These are phyloP conservation scores for Macroglossus sobrinus DNA, from an alignment of 2,113 vertebrate genomes.

Conservation along the genomic window DNA sequence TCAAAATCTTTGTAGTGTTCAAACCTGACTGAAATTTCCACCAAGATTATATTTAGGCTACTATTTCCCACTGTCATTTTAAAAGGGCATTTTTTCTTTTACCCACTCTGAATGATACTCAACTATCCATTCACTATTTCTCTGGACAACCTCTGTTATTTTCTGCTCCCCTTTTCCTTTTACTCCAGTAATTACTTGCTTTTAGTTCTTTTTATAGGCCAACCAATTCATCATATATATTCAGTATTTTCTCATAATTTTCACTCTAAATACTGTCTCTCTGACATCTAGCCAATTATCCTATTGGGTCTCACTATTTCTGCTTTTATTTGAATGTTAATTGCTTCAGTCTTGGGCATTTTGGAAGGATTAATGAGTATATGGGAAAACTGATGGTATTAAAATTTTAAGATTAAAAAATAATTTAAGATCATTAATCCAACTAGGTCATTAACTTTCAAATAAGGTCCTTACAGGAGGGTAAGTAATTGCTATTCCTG, in stretches of 20 bases:
- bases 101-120: background rate
- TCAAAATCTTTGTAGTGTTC: background rate
- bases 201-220: slow-evolving; percentile 48
- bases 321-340: slow-evolving; percentile 55
- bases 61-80: background rate
- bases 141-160: slow-evolving; percentile 14
- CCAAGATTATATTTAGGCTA: background rate
- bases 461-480: background rate
- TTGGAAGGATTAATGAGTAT: slow-evolving; percentile 43
- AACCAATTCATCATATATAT: slow-evolving; percentile 42
- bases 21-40: background rate
- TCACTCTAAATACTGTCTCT: background rate
- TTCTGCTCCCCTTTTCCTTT: background rate
- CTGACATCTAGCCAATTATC: background rate
- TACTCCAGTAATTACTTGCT: slow-evolving; percentile 32
- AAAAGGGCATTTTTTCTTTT: background rate
- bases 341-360: background rate
- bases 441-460: background rate
- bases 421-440: slow-evolving; percentile 9
- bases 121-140: background rate
- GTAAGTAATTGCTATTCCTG: background rate
- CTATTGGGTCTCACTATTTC: background rate
- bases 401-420: background rate
- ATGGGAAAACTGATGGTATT: background rate
- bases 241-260: slow-evolving; percentile 45